Base-by-base conservation (phyloP, 2,888 invertebrate genomes). In the Parochlus steinenii region DNA sequence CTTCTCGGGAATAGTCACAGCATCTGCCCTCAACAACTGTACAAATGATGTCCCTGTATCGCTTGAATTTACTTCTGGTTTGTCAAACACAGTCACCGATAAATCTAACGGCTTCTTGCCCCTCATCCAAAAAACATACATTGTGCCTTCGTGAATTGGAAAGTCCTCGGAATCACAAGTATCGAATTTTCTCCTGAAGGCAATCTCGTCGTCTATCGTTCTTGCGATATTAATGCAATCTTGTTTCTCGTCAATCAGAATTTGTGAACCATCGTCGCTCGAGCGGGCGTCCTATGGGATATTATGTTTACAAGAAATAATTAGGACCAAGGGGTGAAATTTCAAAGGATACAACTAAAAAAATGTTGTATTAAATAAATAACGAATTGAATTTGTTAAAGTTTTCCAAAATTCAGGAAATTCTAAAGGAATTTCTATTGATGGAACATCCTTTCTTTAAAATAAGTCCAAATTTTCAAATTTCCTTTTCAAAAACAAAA, bases 71-170 rank as follows among this genome's bases (percentile, higher is more conserved):
- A 54, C 48, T 44, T 54, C 52, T 15, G 58, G 58, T 33, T 55
- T 44, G 3, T 50, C 48, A 33, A 56, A 51, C 45, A 55, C 54
- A 43, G 55, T 51, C 44, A 56, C 54, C 41, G 55, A 53, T 17
- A 58, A 48, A 4, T 51, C 45, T 6, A 87, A 53, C 16, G 75
- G 77, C 38, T 80, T 80, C n/a, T 60, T 56, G 1, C 87, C 89
- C 43, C 71, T 68, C 1, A 82, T 71, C 85, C 87, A 90, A 2
- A 87, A 69, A 4, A 90, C 57, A 53, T 89, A 87, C 39, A 83
- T 82, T 18, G 90, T 90, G 16, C 85, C 90, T 52, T 83, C 81
- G 11, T 39, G 12, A 38, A 31, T 26, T 18, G 33, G 7, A 15
- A 25, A 26, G 52, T 80, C 76, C 34, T 64, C 57, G 11, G 64